Evolutionary conservation across 2,797 vertebrate genomes (phyloP), one percentile per base, ranked within the genome.

Genomic region (Lateolabrax maculatus): DNA sequence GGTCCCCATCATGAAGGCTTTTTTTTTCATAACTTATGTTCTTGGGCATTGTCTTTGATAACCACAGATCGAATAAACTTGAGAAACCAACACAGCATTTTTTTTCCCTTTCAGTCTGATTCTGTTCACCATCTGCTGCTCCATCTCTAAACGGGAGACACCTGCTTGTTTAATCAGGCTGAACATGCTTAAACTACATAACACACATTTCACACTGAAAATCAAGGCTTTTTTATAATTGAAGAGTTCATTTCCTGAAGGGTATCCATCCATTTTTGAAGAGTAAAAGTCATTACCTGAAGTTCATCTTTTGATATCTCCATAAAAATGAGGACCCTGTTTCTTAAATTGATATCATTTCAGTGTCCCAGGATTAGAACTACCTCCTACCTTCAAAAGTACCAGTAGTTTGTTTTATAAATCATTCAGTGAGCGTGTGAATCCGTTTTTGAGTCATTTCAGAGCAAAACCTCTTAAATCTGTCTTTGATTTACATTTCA

Each of bases 31-130:
- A 96, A 91, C 92, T 94, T 93, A 87, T 95, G 95, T 97, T 97
- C 95, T 92, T 94, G 95, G 95, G 96, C 94, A 92, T 96, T 96
- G 95, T 96, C 95, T 97, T 97, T 97, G 95, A 96, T 96, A 97
- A 96, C 94, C 94, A 96, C 95, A 94, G 95, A 94, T 96, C 94
- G 92, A 97, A 97, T 96, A 95, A 96, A 96, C 91, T 93, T 94
- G 93, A 94, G 87, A 94, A 95, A 93, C 91, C 90, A 91, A 94
- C 77, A 76, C 65, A 3, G 77, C 60, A 53, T 76, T 79, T 75
- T 75, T 74, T 65, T 9, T 4, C 31, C 23, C 8, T 57, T 71
- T 43, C 53, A 2, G 70, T 79, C 60, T 86, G 81, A 75, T 83
- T 77, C 44, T 81, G 49, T 87, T 81, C 48, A 4, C 83, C 79